Evolutionary conservation across 2,888 invertebrate genomes (phyloP), one percentile per base, ranked within the genome.

Genomic region (Drosophila ustulata): DNA sequence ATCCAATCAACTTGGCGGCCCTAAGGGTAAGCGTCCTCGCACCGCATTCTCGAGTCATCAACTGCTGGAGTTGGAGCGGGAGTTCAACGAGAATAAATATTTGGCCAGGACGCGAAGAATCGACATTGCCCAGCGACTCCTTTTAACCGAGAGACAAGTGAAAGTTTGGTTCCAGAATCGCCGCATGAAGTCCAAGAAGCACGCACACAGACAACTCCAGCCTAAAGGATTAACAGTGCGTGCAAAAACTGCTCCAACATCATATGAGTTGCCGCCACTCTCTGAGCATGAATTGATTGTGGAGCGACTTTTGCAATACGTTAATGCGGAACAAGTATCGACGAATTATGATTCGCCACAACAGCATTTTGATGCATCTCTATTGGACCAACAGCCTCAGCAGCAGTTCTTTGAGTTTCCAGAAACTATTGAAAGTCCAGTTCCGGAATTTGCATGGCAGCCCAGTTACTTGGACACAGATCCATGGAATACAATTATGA

Each of bases 11-110:
- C 11, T 41, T 7, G 8, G 4, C 9, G 11, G 4, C n/a, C 6
- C 46, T 46, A 89, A 80, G 39, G 55, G 61, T 3, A 98, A 98
- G 92, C 94, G 98, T 53, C 97, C 98, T 88, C 94, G 98, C 80
- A 98, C 98, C 66, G 98, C 98, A 8, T 98, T 98, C 93, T 98
- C 98, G 53, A 95, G 98, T 91, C 97, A 97, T 93, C 98, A 98
- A 94, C 97, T 98, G 89, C 93, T 98, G 91, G 98, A 98, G 93
- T 94, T 98, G 87, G 98, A 98, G 92, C 97, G 98, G 90, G 98
- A 98, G 93, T 98, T 98, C 92, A 97, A 98, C 92, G 97, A 96
- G 93, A 98, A 98, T 93, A 95, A 97, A 90, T 98, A 98, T 93
- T 94, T 98, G 91, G 97, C 98, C 51, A 94, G 98, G 75, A 94